phyloP scores from a whole-genome alignment of 2,888 invertebrate species.

The Aspidiotus rigidus region DNA sequence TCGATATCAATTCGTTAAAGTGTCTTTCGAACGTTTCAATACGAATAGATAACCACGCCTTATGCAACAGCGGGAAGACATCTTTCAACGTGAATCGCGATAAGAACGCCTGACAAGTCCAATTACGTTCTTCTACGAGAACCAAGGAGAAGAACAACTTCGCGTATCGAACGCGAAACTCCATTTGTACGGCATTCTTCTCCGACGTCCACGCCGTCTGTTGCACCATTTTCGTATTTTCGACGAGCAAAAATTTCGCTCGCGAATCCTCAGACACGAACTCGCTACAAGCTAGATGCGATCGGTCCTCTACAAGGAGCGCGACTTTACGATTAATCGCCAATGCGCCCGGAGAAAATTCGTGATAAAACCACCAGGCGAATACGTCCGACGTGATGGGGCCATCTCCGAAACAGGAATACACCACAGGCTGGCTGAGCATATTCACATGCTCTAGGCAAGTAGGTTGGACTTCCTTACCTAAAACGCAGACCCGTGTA shows the following conservation, averaged over 20 bases:
- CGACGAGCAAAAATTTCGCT: conserved; percentile 38
- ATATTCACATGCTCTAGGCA: conserved; percentile 46
- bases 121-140: conserved; percentile 38
- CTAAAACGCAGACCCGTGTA: conserved; percentile 46
- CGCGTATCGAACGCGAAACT: conserved; percentile 44
- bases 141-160: conserved; percentile 40
- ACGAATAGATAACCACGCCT: conserved; percentile 45
- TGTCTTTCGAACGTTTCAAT: conserved; percentile 45
- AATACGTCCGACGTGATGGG: conserved; percentile 45
- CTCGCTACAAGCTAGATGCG: conserved; percentile 43
- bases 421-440: conserved; percentile 47
- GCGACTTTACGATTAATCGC: conserved; percentile 45
- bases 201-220: conserved; percentile 35
- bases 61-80: conserved; percentile 46
- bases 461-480: conserved; percentile 45
- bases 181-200: conserved; percentile 41
- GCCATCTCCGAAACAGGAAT: conserved; percentile 44
- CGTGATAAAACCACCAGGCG: conserved; percentile 47
- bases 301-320: conserved; percentile 42
- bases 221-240: conserved; percentile 37
- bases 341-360: conserved; percentile 45
- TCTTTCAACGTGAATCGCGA: conserved; percentile 44
- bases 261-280: conserved; percentile 44
- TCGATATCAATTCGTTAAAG: conserved; percentile 39
- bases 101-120: conserved; percentile 39